Evolutionary conservation across 2,797 vertebrate genomes (phyloP).

Genomic region (Sardinella longiceps): DNA sequence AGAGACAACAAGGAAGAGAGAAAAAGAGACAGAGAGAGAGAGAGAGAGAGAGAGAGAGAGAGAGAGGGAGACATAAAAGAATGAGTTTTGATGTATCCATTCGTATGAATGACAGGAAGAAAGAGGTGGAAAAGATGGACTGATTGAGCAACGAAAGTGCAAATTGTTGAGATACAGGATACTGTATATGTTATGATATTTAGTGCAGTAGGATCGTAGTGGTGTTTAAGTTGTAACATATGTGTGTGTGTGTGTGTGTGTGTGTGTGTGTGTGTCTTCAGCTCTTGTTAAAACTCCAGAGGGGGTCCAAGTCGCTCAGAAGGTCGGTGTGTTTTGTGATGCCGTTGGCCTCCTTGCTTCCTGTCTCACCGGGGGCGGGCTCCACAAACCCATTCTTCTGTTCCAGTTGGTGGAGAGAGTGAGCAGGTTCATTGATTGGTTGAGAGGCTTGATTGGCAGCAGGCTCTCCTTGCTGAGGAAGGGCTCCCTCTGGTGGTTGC

Average conservation of each 20-base stretch:
- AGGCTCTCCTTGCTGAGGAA: background rate
- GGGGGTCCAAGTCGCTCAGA: conserved; percentile 28
- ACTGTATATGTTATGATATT: background rate
- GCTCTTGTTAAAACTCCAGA: conserved; percentile 25
- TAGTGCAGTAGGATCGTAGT: background rate
- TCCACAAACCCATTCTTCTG: background rate
- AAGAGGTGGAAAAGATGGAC: background rate
- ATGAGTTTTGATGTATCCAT: background rate
- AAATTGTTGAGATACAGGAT: background rate
- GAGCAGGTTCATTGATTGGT: background rate
- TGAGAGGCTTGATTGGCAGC: background rate
- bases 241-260: conserved; percentile 21
- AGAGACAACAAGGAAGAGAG: too few species aligned
- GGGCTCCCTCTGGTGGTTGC: conserved; percentile 10
- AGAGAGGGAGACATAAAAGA: too few species aligned
- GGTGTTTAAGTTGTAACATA: background rate
- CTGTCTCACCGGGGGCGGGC: background rate
- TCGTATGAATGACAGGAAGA: background rate
- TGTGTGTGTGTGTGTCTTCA: conserved; percentile 32
- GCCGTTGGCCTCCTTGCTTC: background rate
- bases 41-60: too few species aligned
- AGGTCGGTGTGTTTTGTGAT: background rate
- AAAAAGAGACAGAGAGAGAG: too few species aligned
- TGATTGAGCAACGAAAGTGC: background rate
- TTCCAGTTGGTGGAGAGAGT: conserved; percentile 6